A percentile compares a stretch with the other conserved stretches of the same genome.
phyloP scores from a whole-genome alignment of 2,797 vertebrate species.

The Anguilla pacifica region DNA sequence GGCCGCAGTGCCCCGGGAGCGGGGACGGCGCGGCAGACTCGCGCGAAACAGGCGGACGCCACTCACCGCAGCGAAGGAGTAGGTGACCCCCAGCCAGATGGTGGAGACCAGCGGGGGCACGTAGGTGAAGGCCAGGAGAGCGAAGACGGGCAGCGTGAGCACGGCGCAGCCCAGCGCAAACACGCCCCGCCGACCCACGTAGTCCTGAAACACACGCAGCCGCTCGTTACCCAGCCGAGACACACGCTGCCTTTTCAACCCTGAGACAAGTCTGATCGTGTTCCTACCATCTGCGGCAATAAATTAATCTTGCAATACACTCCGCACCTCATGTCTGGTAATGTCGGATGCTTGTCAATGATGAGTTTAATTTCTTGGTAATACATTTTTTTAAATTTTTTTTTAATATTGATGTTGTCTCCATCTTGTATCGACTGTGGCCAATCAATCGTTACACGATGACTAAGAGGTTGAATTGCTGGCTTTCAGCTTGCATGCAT shows the following conservation, averaged over 20 bases:
- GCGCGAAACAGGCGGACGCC: slow-evolving; percentile 4
- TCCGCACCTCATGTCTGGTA: too few relatives aligned
- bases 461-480: not conserved
- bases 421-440: too few relatives aligned
- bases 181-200: slow-evolving; percentile 71
- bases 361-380: too few relatives aligned
- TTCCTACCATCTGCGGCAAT: not conserved
- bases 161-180: slow-evolving; percentile 71
- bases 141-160: slow-evolving; percentile 77
- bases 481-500: not conserved
- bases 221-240: not conserved
- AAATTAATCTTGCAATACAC: not conserved
- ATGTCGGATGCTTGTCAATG: too few relatives aligned
- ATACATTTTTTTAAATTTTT: too few relatives aligned
- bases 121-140: slow-evolving; percentile 78
- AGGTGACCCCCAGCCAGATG: slow-evolving; percentile 79
- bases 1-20: not conserved
- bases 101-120: slow-evolving; percentile 77
- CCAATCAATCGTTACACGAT: not conserved
- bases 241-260: not conserved
- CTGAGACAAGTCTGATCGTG: not conserved
- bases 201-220: slow-evolving; percentile 65
- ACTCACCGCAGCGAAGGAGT: slow-evolving; percentile 82
- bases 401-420: too few relatives aligned
- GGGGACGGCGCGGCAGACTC: not conserved